These are phyloP conservation scores for Tragopan temminckii DNA, from an alignment of 2,797 vertebrate genomes.

Conservation along the genomic window DNA sequence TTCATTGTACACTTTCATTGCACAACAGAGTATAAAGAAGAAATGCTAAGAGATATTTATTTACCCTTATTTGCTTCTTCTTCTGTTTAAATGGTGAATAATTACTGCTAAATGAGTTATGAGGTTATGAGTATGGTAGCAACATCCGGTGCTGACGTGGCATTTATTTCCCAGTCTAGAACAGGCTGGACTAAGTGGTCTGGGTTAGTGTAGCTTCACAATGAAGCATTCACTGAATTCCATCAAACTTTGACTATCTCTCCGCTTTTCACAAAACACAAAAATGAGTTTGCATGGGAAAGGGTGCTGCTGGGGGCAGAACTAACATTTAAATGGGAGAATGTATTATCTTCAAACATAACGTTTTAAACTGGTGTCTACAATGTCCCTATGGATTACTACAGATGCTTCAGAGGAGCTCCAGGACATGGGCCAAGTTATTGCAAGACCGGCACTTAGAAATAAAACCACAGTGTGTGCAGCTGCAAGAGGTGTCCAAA, in stretches of 20 bases:
- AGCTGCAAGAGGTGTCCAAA: background rate
- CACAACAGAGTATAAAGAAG: background rate
- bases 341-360: background rate
- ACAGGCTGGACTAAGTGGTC: background rate
- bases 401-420: background rate
- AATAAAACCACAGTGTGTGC: background rate
- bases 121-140: background rate
- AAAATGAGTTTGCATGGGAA: background rate
- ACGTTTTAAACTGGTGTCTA: background rate
- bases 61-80: background rate
- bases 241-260: background rate
- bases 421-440: background rate
- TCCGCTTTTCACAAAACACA: background rate
- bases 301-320: fast-evolving
- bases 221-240: background rate
- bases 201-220: background rate
- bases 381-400: background rate
- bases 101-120: background rate
- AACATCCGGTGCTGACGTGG: background rate
- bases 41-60: background rate
- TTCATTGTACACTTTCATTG: background rate
- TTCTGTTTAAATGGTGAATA: background rate
- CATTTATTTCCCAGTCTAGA: background rate
- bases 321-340: background rate
- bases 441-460: background rate